A percentile compares a stretch with the other conserved stretches of the same genome.
These are phyloP conservation scores for Aphis craccivora DNA, from an alignment of 1,140 invertebrate genomes.

Conservation along the genomic window DNA sequence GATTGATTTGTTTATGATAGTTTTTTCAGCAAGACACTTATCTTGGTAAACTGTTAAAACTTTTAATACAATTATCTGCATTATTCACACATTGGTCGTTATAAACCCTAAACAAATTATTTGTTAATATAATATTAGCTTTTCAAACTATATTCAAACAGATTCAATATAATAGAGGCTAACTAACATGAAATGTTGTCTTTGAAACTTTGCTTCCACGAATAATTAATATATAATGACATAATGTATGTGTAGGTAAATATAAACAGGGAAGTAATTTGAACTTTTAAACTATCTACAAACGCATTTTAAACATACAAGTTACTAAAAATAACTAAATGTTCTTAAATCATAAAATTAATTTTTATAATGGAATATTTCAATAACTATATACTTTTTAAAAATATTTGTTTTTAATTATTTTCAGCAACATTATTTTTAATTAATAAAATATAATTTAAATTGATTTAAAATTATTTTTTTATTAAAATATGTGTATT, in stretches of 20 bases:
- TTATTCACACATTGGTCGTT: not conserved
- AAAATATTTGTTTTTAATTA: not conserved
- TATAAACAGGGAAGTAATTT: not conserved
- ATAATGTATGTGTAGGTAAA: not conserved
- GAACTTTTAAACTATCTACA: not conserved
- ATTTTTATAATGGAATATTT: not conserved
- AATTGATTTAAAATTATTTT: too few species aligned
- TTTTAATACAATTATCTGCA: not conserved
- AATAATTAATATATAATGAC: not conserved
- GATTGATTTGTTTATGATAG: not conserved
- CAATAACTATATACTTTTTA: not conserved
- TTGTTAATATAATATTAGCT: not conserved
- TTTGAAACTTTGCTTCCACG: not conserved
- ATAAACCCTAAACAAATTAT: not conserved
- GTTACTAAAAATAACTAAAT: not conserved
- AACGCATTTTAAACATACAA: not conserved
- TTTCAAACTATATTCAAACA: not conserved
- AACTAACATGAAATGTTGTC: not conserved
- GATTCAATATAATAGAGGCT: not conserved
- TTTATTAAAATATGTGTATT: too few species aligned
- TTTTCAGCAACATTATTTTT: not conserved
- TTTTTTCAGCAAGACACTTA: not conserved
- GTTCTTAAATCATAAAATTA: not conserved
- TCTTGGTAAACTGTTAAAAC: not conserved
- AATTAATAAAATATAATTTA: not conserved